Evolutionary conservation across 2,888 invertebrate species (phyloP).

Genomic region (Alcis repandata): DNA sequence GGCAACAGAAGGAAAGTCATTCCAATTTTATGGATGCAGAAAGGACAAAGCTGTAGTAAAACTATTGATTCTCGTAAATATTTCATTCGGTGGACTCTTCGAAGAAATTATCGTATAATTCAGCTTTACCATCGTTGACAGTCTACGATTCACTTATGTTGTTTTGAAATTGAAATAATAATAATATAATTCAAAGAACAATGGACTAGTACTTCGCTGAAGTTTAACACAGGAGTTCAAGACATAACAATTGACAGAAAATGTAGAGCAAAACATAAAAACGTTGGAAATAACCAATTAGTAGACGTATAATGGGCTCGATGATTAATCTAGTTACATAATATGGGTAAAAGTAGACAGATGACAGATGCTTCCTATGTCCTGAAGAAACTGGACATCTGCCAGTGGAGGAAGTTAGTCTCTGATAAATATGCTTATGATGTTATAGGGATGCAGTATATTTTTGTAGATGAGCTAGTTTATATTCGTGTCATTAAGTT

Average conservation of each 20-base stretch:
- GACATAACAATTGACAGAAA: slow-evolving; percentile 27
- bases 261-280: slow-evolving; percentile 34
- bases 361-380: slow-evolving; percentile 58
- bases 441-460: slow-evolving; percentile 26
- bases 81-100: slow-evolving; percentile 20
- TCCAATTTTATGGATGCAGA: slow-evolving; percentile 45
- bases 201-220: not conserved
- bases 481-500: not conserved
- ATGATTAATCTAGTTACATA: slow-evolving; percentile 41
- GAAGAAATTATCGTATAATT: not conserved
- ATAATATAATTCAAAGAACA: not conserved
- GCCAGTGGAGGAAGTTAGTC: slow-evolving; percentile 53
- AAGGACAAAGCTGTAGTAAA: slow-evolving; percentile 48
- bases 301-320: slow-evolving; percentile 26
- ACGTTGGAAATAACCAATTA: slow-evolving; percentile 36
- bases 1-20: slow-evolving; percentile 49
- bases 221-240: not conserved
- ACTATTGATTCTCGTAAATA: slow-evolving; percentile 44
- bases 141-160: too few species aligned
- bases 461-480: slow-evolving; percentile 24
- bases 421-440: slow-evolving; percentile 42
- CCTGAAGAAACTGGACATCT: slow-evolving; percentile 45
- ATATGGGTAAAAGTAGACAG: slow-evolving; percentile 48
- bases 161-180: too few species aligned
- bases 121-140: too few species aligned